phyloP scores from a whole-genome alignment of 2,797 vertebrate species.

The Danio jaintianensis region DNA sequence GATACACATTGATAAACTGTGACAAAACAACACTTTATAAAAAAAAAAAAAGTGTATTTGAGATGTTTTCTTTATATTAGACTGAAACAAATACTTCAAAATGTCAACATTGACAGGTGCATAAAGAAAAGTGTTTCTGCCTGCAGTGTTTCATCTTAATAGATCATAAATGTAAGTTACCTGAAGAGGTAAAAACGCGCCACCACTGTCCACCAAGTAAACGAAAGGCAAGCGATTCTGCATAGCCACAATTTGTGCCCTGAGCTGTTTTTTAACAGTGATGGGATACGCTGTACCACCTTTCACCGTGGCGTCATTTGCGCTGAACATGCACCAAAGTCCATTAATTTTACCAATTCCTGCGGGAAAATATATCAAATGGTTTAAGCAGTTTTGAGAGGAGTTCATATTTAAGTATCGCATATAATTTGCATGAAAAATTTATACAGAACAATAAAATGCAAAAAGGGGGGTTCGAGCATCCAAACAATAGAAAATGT shows the following conservation, averaged over 20 bases:
- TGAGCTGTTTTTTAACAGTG: slow-evolving; percentile 86
- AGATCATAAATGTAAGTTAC: slow-evolving; percentile 62
- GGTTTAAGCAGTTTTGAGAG: too few species aligned
- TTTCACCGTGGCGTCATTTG: slow-evolving; percentile 89
- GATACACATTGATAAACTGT: background rate
- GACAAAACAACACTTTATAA: background rate
- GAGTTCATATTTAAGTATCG: too few species aligned
- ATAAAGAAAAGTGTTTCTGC: too few species aligned
- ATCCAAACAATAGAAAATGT: too few species aligned
- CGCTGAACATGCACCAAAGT: slow-evolving; percentile 85
- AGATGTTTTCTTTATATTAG: too few species aligned
- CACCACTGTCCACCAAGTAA: slow-evolving; percentile 86
- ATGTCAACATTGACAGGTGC: too few species aligned
- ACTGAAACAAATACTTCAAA: too few species aligned
- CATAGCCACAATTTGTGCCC: slow-evolving; percentile 84
- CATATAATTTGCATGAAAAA: too few species aligned
- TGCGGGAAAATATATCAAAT: slow-evolving; percentile 55
- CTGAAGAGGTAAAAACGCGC: slow-evolving; percentile 88
- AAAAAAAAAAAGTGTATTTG: too few species aligned
- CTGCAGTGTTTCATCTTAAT: too few species aligned
- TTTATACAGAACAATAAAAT: too few species aligned
- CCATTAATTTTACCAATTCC: slow-evolving; percentile 85
- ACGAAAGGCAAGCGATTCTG: slow-evolving; percentile 85
- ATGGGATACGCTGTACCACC: slow-evolving; percentile 86
- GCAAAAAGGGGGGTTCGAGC: too few species aligned